Conservation (phyloP, 2,797 vertebrate species). For the Cheirogaleus major region DNA sequence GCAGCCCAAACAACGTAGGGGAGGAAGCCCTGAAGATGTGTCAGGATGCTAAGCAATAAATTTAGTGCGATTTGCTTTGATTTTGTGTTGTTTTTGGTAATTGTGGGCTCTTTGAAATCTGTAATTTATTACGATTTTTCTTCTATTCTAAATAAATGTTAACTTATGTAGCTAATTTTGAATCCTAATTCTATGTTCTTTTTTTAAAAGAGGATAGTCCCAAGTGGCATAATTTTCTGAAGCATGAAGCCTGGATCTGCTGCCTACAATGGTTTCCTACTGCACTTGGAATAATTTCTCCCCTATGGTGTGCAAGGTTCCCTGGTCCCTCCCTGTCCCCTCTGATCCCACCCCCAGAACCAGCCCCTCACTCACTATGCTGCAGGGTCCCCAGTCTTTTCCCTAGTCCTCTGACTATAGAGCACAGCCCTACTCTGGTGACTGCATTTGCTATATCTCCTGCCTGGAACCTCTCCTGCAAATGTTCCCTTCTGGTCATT, state of each 20-base stretch:
- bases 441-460: background rate
- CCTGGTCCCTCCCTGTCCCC: background rate
- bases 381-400: background rate
- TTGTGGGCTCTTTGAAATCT: background rate
- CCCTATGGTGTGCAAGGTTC: background rate
- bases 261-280: background rate
- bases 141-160: slow-evolving; percentile 3
- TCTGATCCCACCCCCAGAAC: too few relatives aligned
- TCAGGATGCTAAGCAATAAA: background rate
- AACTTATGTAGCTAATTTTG: background rate
- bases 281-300: background rate
- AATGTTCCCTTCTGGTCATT: background rate
- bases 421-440: background rate
- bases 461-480: background rate
- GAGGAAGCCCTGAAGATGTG: background rate
- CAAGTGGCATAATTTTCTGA: background rate
- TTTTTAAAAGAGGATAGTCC: background rate
- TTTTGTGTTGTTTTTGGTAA: background rate
- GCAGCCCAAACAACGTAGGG: background rate
- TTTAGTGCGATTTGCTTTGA: background rate
- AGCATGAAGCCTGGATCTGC: background rate
- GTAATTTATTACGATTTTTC: background rate
- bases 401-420: background rate
- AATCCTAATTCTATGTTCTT: background rate
- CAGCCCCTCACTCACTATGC: too few relatives aligned